Base-by-base conservation (phyloP, 1,140 invertebrate genomes). In the Littorina saxatilis region DNA sequence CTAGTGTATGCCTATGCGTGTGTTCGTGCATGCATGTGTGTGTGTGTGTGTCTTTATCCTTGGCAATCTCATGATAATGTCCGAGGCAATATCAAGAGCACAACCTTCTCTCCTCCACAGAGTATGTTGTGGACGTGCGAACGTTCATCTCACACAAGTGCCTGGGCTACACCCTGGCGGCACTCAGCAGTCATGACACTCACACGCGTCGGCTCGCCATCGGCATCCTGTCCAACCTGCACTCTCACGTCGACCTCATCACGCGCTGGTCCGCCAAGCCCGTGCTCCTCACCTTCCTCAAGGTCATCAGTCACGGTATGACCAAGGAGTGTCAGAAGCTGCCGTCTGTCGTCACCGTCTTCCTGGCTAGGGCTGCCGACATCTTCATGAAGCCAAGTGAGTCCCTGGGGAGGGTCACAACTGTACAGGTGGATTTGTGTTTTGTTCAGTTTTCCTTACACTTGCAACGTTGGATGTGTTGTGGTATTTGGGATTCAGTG, bases 71-170 rank as follows among this genome's bases (percentile, higher is more conserved):
- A n/a, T n/a, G n/a, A n/a, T n/a, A n/a, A n/a, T n/a, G n/a, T n/a
- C n/a, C n/a, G n/a, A n/a, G n/a, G n/a, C n/a, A 63, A 63, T 9
- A 63, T 63, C n/a, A n/a, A 63, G 27, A 63, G 27, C 27, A 63
- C n/a, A n/a, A n/a, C n/a, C n/a, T n/a, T 68, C 27, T 35, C 13
- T 68, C 23, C 29, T 68, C 35, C 35, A 1, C 68, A 80, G 79
- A 73, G 52, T 37, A 73, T 50, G 15, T 80, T 2, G 79, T 80
- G 2, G 68, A 80, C 37, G 32, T 72, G 2, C 68, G 70, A 13
- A 35, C 68, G 3, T 80, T 80, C 70, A 80, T 80, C 55, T 13
- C 32, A 5, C 43, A 27, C 47, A 80, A 80, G 40, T 72, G 70
- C 52, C 68, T 80, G 66, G 66, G 66, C 17, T 40, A 70, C 29